These are phyloP conservation scores for Sminthopsis crassicaudata DNA, from an alignment of 2,113 vertebrate species.

Conservation along the genomic window DNA sequence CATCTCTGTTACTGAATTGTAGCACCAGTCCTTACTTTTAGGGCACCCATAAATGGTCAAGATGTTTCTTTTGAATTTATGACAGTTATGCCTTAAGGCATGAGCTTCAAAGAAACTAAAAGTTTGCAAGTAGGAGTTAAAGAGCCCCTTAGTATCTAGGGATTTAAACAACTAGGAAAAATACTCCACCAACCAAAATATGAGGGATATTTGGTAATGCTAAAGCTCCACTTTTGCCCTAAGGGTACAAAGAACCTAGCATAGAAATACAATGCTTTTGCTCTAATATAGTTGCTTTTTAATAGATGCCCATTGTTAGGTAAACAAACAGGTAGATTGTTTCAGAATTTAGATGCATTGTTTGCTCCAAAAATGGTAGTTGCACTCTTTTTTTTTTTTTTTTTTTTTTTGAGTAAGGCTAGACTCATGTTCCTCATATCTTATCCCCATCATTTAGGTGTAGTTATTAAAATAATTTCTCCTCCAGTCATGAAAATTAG, in stretches of 20 bases:
- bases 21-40: slow-evolving; percentile 55
- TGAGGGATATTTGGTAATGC: not conserved
- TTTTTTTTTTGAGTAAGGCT: slow-evolving; percentile 8
- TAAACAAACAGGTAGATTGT: not conserved
- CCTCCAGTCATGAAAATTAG: slow-evolving; percentile 26
- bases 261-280: not conserved
- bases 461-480: slow-evolving; percentile 37
- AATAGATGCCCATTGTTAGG: not conserved
- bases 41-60: slow-evolving; percentile 45
- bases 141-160: slow-evolving; percentile 46
- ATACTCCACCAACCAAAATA: slow-evolving; percentile 6
- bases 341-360: slow-evolving; percentile 48
- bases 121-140: slow-evolving; percentile 36
- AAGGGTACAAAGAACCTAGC: slow-evolving; percentile 22
- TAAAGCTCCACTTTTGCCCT: slow-evolving; percentile 17
- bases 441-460: slow-evolving; percentile 26
- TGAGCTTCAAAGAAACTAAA: slow-evolving; percentile 44
- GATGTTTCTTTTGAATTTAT: slow-evolving; percentile 77
- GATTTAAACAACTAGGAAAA: slow-evolving; percentile 8
- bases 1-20: slow-evolving; percentile 61
- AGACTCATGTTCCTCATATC: not conserved
- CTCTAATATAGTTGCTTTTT: slow-evolving; percentile 39
- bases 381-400: not conserved
- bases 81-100: slow-evolving; percentile 34
- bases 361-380: slow-evolving; percentile 7